A percentile compares a stretch with the other conserved stretches of the same genome.
Evolutionary conservation across 2,797 vertebrate species (phyloP).

Genomic region (Hoplostethus mediterraneus): DNA sequence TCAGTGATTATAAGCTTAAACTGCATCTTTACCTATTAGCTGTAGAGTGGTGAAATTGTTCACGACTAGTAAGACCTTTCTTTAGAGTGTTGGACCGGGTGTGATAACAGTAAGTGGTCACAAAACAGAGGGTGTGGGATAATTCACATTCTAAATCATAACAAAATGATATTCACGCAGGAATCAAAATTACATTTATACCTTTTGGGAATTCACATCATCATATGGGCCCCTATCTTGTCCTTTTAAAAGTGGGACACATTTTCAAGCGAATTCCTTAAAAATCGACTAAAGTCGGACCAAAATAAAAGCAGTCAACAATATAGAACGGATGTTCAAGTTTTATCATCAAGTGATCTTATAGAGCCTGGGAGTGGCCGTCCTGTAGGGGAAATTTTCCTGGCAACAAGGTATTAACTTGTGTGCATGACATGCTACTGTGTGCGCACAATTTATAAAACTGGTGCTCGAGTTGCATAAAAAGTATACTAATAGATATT

Average conservation of each 20-base stretch:
- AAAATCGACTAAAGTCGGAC: slow-evolving; percentile 15
- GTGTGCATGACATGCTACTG: neutral
- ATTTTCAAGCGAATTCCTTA: slow-evolving; percentile 20
- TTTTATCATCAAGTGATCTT: neutral
- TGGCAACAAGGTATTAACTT: neutral
- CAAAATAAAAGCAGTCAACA: neutral
- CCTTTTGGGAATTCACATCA: slow-evolving; percentile 32
- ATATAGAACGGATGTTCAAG: neutral
- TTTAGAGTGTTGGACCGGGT: slow-evolving; percentile 46
- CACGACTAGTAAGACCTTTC: slow-evolving; percentile 43
- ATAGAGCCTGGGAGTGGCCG: slow-evolving; percentile 34
- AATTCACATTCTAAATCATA: slow-evolving; percentile 56
- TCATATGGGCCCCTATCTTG: slow-evolving; percentile 30
- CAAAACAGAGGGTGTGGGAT: slow-evolving; percentile 47
- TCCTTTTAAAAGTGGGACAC: neutral
- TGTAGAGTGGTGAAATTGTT: neutral
- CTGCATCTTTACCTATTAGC: slow-evolving; percentile 29
- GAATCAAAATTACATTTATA: slow-evolving; percentile 64
- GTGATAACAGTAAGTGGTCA: slow-evolving; percentile 49
- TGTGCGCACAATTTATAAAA: too few species aligned
- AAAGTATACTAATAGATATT: slow-evolving; percentile 4
- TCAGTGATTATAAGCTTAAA: slow-evolving; percentile 27
- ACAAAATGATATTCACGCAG: slow-evolving; percentile 50
- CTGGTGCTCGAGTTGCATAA: slow-evolving; percentile 3
- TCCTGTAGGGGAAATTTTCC: neutral